These are phyloP conservation scores for Phaethornis superciliosus DNA, from an alignment of 2,113 vertebrate species.

Conservation along the genomic window DNA sequence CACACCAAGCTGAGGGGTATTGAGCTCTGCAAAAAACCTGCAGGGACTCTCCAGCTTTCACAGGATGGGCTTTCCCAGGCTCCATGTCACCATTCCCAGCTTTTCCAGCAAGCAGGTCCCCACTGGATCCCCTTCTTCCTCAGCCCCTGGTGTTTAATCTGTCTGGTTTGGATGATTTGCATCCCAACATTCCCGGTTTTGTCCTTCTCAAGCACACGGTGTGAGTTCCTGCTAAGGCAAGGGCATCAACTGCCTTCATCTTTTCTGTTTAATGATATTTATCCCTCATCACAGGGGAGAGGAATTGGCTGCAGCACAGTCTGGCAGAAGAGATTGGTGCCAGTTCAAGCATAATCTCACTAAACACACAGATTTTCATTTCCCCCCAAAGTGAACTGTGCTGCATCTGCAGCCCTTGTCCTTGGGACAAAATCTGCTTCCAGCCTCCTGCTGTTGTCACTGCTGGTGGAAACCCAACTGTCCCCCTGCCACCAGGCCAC, in stretches of 20 bases:
- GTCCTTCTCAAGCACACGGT: background rate
- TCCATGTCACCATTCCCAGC: background rate
- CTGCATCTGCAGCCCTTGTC: constrained; percentile 21
- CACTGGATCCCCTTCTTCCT: background rate
- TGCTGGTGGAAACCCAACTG: background rate
- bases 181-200: constrained; percentile 8
- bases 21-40: background rate
- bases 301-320: constrained; percentile 46
- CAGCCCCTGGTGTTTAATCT: background rate
- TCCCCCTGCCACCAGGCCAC: background rate
- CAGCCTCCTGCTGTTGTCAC: background rate
- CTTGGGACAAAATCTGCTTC: constrained; percentile 15
- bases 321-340: constrained; percentile 46
- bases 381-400: background rate
- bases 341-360: constrained; percentile 52
- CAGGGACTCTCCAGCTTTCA: fast-evolving
- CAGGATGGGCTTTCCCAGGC: too few relatives aligned
- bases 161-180: background rate
- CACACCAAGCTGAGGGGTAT: background rate
- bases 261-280: constrained; percentile 63
- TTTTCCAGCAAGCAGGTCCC: background rate
- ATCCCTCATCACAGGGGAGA: constrained; percentile 45
- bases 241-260: constrained; percentile 52
- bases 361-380: constrained; percentile 65
- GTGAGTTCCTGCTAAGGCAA: constrained; percentile 16